Base-by-base conservation (phyloP, 2,888 invertebrate genomes). In the Xiphydria camelus region DNA sequence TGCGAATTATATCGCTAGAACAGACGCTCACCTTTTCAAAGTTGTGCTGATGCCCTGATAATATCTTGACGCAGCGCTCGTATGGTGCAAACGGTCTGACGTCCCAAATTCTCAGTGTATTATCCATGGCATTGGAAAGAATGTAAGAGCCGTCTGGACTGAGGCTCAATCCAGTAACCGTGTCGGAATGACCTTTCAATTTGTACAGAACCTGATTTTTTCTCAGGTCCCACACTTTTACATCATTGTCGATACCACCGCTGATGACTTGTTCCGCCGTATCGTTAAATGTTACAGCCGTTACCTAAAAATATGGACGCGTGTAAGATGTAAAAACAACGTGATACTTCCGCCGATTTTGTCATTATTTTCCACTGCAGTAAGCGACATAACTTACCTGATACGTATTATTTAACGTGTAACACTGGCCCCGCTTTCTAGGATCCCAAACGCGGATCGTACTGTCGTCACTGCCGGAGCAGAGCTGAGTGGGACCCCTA, bases 201-300 rank as follows among this genome's bases (percentile, higher is more conserved):
- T 84, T 85, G 68, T 93, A 93, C 0, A 91, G 76, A 35, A 94
- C 78, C 45, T 89, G 88, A 68, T 89, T 90, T 70, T 92, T 94
- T 41, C 98, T 81, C 31, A 96, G 80, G 75, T 99, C 99, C 98
- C 98, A 99, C 0, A 97, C 89, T 82, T 96, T 97, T 5, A 99
- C 86, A 50, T 94, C 91, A 76, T 99, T 99, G 72, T 99, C 99
- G 43, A 99, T 89, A 3, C 99, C 98, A 1, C 91, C 95, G 4
- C 91, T 90, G 51, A 98, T 88, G 2, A 99, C 84, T 75, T 94
- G 94, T 64, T 99, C 98, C 0, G 94, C 88, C 0, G 94, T 96
- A 65, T 99, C 98, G 66, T 91, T 96, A 74, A 98, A 98, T 7
- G 91, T 83, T 0, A 95, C 93, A 0, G 94, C 83, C 0, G 94